Evolutionary conservation across 2,113 vertebrate species (phyloP).

Genomic region (Ahaetulla prasina): DNA sequence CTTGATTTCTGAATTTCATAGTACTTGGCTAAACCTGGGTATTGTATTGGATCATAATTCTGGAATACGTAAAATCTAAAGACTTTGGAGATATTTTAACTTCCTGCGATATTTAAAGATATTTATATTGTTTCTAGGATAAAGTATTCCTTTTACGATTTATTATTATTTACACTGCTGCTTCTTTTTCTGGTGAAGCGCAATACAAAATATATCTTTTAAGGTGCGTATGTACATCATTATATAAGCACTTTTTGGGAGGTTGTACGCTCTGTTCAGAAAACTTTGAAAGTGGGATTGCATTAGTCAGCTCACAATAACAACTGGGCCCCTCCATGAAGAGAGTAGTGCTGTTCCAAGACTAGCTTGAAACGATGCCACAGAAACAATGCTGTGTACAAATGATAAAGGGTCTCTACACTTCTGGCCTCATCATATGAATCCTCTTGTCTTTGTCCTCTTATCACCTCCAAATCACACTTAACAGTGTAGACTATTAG

Average conservation of each 20-base stretch:
- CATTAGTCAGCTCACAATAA: background rate
- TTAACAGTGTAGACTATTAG: background rate
- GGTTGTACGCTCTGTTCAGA: rapidly evolving
- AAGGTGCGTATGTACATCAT: background rate
- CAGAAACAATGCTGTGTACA: background rate
- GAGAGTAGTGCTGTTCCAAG: background rate
- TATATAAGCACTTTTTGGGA: rapidly evolving
- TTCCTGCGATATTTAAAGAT: background rate
- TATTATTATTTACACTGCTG: background rate
- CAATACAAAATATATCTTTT: background rate
- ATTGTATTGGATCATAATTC: background rate
- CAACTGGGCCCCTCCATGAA: background rate
- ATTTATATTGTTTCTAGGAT: background rate
- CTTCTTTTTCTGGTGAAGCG: background rate
- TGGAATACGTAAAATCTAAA: background rate
- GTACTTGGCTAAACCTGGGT: background rate
- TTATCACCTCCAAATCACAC: background rate
- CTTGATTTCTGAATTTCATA: background rate
- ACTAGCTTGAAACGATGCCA: background rate
- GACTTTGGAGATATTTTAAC: background rate
- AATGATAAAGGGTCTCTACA: rapidly evolving
- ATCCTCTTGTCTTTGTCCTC: background rate
- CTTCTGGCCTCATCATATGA: rapidly evolving
- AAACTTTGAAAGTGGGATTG: background rate
- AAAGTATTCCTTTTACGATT: background rate